These are phyloP conservation scores for Halcyon malimbica DNA, from an alignment of 2,113 vertebrate genomes.

Conservation along the genomic window DNA sequence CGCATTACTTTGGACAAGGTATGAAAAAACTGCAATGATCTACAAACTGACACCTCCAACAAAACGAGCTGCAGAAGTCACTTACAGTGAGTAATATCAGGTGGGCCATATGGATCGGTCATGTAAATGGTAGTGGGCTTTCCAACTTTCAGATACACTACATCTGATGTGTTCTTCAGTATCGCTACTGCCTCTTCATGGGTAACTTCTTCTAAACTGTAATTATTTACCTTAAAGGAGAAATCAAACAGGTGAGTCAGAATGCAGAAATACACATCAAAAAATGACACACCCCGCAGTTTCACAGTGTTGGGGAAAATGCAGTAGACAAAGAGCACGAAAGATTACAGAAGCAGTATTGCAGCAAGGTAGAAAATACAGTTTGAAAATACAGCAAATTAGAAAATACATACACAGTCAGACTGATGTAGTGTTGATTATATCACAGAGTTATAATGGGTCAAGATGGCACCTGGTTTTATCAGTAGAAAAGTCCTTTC, in stretches of 20 bases:
- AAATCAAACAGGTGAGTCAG: neutral
- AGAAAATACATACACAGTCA: neutral
- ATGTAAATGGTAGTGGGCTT: slow-evolving; percentile 95
- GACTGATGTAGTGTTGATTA: neutral
- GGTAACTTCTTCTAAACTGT: slow-evolving; percentile 95
- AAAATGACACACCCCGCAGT: neutral
- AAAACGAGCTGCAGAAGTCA: slow-evolving; percentile 23
- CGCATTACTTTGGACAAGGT: neutral
- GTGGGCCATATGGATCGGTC: slow-evolving; percentile 94
- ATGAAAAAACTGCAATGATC: neutral
- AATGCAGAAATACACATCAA: neutral
- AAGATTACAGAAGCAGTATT: neutral
- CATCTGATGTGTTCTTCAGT: slow-evolving; percentile 95
- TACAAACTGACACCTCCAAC: neutral
- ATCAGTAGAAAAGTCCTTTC: neutral
- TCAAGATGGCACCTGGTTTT: neutral
- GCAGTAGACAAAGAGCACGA: neutral
- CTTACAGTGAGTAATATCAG: slow-evolving; percentile 97
- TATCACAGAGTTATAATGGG: neutral
- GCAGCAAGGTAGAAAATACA: neutral
- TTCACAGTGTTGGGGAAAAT: neutral
- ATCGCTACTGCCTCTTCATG: slow-evolving; percentile 97
- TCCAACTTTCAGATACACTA: slow-evolving; percentile 95
- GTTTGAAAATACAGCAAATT: neutral
- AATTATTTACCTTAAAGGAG: slow-evolving; percentile 90